Evolutionary conservation across 2,113 vertebrate species (phyloP), one percentile per base, ranked within the genome.

Genomic region (Pangasianodon gigas): DNA sequence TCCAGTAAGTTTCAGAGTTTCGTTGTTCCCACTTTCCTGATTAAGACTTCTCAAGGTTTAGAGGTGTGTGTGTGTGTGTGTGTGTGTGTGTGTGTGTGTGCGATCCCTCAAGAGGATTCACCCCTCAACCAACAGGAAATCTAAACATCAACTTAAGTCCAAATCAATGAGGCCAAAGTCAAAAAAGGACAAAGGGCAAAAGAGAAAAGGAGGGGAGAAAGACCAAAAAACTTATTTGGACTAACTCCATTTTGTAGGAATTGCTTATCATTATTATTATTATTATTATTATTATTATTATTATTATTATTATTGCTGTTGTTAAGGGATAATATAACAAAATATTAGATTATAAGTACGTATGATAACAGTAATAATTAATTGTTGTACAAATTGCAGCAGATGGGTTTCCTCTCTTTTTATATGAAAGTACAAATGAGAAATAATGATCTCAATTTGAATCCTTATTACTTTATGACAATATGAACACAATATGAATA

Each of bases 141-240:
- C 41, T 41, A 77, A 85, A 85, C 82, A 75, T 79, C 41, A 56
- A 85, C 83, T 84, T 60, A 56, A 60, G 37, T 69, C 69, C 82
- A 75, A 84, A 84, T 84, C 58, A 41, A 89, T 79, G 29, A 51
- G 54, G 29, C 26, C 75, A 48, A 79, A 48, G 41, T 79, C 75
- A 79, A 79, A 26, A 29, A 48, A 26, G 75, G 44, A 48, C 21
- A 79, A 79, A 79, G 44, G 24, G 8, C 41, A 48, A 26, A 26
- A 8, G 37, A 75, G 21, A 41, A 44, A 75, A 19, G 37, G 67
- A 18, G 14, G 11, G 6, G 6, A 24, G 6, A 69, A 69, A 0
- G n/a, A n/a, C 5, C 16, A 6, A 69, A n/a, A 69, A 60, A 60
- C 4, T 24, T 24, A 24, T 67, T 67, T 26, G 67, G n/a, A 32